Conservation (phyloP, 2,888 invertebrate species). For the Chirona hameri region DNA sequence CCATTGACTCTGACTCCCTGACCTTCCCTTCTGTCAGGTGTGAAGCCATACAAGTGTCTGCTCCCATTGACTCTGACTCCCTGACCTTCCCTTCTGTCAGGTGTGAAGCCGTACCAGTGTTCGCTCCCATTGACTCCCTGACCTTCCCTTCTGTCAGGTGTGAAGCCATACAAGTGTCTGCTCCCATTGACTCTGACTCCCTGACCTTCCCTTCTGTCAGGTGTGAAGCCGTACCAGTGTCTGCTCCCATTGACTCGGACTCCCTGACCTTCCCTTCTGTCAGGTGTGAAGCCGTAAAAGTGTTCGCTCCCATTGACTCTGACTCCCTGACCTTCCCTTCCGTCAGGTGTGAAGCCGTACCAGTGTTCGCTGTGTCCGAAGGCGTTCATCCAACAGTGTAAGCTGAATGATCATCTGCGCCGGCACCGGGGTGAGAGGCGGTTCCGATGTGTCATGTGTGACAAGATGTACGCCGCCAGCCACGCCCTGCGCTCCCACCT, state of each 20-base stretch:
- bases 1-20: not conserved
- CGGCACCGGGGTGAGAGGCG: conserved; percentile 39
- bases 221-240: too few species aligned
- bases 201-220: too few species aligned
- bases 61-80: too few species aligned
- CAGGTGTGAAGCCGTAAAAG: too few species aligned
- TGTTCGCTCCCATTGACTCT: not conserved
- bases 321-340: not conserved
- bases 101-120: too few species aligned
- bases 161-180: not conserved
- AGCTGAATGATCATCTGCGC: conserved; percentile 39
- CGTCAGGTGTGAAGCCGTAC: not conserved
- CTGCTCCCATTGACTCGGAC: not conserved
- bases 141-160: too few species aligned
- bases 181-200: not conserved
- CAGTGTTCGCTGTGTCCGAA: not conserved
- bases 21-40: not conserved
- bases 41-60: not conserved
- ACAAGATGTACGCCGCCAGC: conserved; percentile 38
- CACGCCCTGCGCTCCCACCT: conserved; percentile 38
- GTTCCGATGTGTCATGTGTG: conserved; percentile 37
- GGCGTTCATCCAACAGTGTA: conserved; percentile 27
- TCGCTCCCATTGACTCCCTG: not conserved
- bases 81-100: too few species aligned
- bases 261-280: not conserved